Conservation (phyloP, 1,140 invertebrate genomes). For the Andrena cerasifolii region DNA sequence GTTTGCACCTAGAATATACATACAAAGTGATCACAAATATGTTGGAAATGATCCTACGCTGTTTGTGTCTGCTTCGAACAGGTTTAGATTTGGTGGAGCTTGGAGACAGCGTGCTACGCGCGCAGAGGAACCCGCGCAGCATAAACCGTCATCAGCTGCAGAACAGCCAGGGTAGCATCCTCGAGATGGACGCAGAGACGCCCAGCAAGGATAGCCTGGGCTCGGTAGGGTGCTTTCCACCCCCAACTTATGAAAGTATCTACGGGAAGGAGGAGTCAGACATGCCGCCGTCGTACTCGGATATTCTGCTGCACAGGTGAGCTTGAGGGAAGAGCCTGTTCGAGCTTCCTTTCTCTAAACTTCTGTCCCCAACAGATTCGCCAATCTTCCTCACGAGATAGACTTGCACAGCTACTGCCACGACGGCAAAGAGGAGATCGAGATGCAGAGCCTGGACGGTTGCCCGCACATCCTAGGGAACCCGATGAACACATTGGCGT, state of each 20-base stretch:
- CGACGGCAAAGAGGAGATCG: conserved; percentile 74
- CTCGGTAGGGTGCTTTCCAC: conserved; percentile 77
- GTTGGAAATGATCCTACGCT: no score
- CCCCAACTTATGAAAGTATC: conserved; percentile 80
- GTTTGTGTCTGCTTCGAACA: conserved; percentile 28
- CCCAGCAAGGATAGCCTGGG: conserved; percentile 78
- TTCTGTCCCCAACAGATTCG: conserved; percentile 64
- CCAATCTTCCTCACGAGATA: conserved; percentile 75
- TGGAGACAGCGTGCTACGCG: conserved; percentile 81
- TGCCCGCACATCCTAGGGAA: conserved; percentile 72
- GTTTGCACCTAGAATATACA: no score
- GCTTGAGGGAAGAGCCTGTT: not conserved
- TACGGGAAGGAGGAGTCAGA: conserved; percentile 78
- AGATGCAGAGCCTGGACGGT: conserved; percentile 73
- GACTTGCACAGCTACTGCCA: conserved; percentile 69
- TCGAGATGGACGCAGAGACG: conserved; percentile 79
- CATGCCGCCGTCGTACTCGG: conserved; percentile 79
- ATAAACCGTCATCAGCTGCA: conserved; percentile 74
- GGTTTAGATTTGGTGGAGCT: conserved; percentile 83
- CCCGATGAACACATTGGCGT: conserved; percentile 63
- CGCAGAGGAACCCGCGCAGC: conserved; percentile 74
- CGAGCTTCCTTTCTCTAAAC: not conserved
- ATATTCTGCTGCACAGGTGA: conserved; percentile 79
- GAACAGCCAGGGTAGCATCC: conserved; percentile 75
- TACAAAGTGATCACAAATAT: no score